Base-by-base conservation (phyloP, 2,797 vertebrate genomes). In the Monodelphis domestica region DNA sequence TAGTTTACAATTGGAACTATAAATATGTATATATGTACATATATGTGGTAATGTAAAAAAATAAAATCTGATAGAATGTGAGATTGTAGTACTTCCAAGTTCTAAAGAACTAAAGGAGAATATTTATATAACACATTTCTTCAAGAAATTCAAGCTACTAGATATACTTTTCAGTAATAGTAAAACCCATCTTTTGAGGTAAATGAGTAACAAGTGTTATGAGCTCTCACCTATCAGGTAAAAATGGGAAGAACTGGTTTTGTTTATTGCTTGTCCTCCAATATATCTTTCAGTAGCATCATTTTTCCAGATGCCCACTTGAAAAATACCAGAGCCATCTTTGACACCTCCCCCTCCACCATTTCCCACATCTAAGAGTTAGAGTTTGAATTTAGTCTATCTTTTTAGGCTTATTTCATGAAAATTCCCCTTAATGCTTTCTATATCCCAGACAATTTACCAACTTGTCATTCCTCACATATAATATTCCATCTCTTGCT, bases 1-100 rank as follows among this genome's bases (percentile, higher is more conserved):
- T 53, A 89, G 26, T n/a, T 1, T 78, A 9, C 45, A 15, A 28
- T 1, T 87, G 11, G n/a, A 11, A 24, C 59, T 55, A 59, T 2
- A 53, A 70, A 33, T 28, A 94, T 95, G 91, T 89, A 54, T 4
- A 84, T 92, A 89, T 54, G 95, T 53, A n/a, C 51, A 87, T 87
- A 91, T 89, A 33, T 55, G 17, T 7, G 17, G 17, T 90, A 38
- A 91, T 21, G n/a, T 94, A 89, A 94, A 91, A 63, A 88, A 5
- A 55, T 89, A 30, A 91, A 93, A n/a, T 51, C 38, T 59, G 26
- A 51, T 90, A 33, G 57, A 15, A n/a, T 63, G 53, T 87, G 33
- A 90, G 5, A 91, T 91, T 88, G 90, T 91, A 12, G 1, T 88
- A n/a, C 89, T 7, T n/a, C 2, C 51, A 15, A 1, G 5, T 21